phyloP scores from a whole-genome alignment of 2,888 invertebrate genomes.

The Clepsis dumicolana region DNA sequence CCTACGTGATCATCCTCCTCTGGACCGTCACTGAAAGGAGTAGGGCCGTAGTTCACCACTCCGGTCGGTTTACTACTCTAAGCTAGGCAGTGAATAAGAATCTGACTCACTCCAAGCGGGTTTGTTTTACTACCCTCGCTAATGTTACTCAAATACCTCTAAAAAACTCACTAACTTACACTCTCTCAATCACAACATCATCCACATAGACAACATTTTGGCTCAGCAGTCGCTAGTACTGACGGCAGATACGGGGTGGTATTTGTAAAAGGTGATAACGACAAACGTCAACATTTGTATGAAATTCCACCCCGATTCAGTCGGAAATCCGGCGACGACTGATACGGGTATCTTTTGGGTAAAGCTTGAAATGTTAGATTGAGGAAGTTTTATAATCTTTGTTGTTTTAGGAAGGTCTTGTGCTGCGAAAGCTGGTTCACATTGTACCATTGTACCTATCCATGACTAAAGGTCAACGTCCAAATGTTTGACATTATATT shows the following conservation, averaged over 20 bases:
- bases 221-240: background rate
- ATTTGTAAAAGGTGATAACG: slow-evolving; percentile 64
- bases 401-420: background rate
- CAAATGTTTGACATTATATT: no score
- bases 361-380: background rate
- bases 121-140: slow-evolving; percentile 20
- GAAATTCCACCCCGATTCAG: slow-evolving; percentile 56
- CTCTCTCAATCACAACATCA: background rate
- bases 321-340: slow-evolving; percentile 70
- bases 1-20: no score
- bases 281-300: slow-evolving; percentile 71
- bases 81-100: slow-evolving; percentile 4
- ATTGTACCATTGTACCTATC: no score
- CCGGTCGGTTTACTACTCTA: background rate
- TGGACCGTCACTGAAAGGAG: no score
- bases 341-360: slow-evolving; percentile 49
- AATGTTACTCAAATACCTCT: slow-evolving; percentile 36
- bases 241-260: slow-evolving; percentile 36
- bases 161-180: background rate
- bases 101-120: slow-evolving; percentile 5
- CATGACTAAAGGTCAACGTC: no score
- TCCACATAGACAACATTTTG: slow-evolving; percentile 1
- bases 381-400: slow-evolving; percentile 3
- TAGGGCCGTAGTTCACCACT: background rate
- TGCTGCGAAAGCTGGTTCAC: background rate